Evolutionary conservation across 2,797 vertebrate genomes (phyloP).

Genomic region (Hoplostethus atlanticus): DNA sequence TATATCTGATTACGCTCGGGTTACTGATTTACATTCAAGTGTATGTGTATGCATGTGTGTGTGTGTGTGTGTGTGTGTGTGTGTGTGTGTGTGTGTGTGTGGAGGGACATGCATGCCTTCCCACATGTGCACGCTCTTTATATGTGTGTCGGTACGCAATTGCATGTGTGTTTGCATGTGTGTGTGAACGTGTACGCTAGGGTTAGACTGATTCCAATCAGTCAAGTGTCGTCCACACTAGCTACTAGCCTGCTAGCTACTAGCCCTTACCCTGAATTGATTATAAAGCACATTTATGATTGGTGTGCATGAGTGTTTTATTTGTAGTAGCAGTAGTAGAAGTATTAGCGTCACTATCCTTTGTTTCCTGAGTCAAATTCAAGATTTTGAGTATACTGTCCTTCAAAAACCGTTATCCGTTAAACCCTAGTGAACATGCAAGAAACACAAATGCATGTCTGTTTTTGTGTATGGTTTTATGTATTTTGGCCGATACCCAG

Average conservation of each 20-base stretch:
- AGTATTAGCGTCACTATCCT: too few species aligned
- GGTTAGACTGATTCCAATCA: not conserved
- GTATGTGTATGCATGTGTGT: slow-evolving; percentile 7
- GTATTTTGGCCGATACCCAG: slow-evolving; percentile 36
- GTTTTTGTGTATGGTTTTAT: slow-evolving; percentile 13
- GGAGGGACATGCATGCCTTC: slow-evolving; percentile 6
- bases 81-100: slow-evolving; percentile 4
- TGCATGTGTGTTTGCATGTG: not conserved
- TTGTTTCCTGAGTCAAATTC: too few species aligned
- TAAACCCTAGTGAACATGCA: too few species aligned
- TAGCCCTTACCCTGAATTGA: too few species aligned
- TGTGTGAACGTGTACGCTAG: not conserved
- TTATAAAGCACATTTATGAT: too few species aligned
- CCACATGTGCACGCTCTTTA: not conserved
- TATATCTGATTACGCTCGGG: slow-evolving; percentile 75
- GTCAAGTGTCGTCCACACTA: too few species aligned
- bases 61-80: slow-evolving; percentile 10
- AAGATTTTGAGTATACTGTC: too few species aligned
- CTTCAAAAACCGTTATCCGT: too few species aligned
- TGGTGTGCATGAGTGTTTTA: too few species aligned
- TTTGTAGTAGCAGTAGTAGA: too few species aligned
- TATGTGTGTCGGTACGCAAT: slow-evolving; percentile 15
- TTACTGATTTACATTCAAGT: slow-evolving; percentile 64
- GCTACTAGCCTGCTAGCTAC: too few species aligned
- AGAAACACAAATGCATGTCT: not conserved